Percentiles rank a stretch among this genome's conserved stretches.
These are phyloP conservation scores for Hedya salicella DNA, from an alignment of 2,888 invertebrate species.

Conservation along the genomic window DNA sequence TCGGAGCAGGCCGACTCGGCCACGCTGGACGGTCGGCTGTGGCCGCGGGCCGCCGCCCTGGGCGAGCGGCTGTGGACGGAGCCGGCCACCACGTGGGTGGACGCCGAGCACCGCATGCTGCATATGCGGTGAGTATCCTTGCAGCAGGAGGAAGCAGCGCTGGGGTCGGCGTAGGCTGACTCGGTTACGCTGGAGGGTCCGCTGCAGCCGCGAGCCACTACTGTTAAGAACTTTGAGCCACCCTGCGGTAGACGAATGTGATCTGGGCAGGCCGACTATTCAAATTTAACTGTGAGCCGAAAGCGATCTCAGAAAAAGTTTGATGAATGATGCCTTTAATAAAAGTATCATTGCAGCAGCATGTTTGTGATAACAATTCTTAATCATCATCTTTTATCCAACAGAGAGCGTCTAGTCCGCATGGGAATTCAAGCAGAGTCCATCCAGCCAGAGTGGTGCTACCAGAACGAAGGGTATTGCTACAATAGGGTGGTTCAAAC, in stretches of 20 bases:
- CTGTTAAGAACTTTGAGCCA: too few species aligned
- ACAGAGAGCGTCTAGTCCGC: slow-evolving; percentile 89
- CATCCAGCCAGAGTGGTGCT: slow-evolving; percentile 93
- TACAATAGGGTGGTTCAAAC: too few species aligned
- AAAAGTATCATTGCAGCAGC: background rate
- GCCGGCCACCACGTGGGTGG: slow-evolving; percentile 87
- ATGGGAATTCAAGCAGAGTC: slow-evolving; percentile 90
- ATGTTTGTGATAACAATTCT: too few species aligned
- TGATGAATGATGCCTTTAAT: too few species aligned
- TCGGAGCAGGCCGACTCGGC: slow-evolving; percentile 86
- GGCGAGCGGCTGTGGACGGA: slow-evolving; percentile 94
- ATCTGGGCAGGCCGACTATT: slow-evolving; percentile 90
- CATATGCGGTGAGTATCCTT: slow-evolving; percentile 73
- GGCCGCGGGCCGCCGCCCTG: slow-evolving; percentile 89
- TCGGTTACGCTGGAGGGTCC: slow-evolving; percentile 87
- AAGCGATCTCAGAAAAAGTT: too few species aligned
- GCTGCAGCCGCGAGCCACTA: slow-evolving; percentile 93
- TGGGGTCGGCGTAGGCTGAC: slow-evolving; percentile 80
- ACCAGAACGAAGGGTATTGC: slow-evolving; percentile 91
- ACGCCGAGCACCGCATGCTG: slow-evolving; percentile 90
- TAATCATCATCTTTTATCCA: slow-evolving; percentile 44
- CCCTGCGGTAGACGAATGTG: slow-evolving; percentile 93
- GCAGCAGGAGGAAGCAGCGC: too few species aligned
- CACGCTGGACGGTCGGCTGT: background rate
- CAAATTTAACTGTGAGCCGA: too few species aligned